Conservation (phyloP, 2,113 vertebrate genomes). For the Cathartes aura region DNA sequence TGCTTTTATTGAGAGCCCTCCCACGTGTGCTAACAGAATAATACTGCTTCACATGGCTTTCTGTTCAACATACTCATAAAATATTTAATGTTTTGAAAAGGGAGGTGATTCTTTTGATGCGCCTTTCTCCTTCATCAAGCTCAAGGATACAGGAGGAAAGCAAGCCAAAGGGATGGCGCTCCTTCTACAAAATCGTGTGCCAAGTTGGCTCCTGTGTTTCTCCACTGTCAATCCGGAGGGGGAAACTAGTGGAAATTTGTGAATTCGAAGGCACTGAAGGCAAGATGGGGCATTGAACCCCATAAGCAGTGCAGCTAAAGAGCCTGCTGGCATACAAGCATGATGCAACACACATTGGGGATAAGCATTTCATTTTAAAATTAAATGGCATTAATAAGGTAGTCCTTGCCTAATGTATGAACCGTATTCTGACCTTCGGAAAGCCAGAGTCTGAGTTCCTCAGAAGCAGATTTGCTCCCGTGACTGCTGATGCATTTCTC, state of each 20-base stretch:
- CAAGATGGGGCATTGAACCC: neutral
- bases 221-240: neutral
- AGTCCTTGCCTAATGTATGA: neutral
- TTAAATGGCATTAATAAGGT: neutral
- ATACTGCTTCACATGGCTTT: neutral
- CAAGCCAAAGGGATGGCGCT: neutral
- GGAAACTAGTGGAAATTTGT: neutral
- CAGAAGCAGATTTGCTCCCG: neutral
- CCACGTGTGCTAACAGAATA: neutral
- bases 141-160: neutral
- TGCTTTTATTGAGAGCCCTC: neutral
- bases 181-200: neutral
- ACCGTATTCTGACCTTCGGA: neutral
- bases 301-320: neutral
- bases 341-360: neutral
- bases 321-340: neutral
- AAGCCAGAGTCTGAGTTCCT: neutral
- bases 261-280: neutral
- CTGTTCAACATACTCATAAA: neutral
- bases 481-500: neutral
- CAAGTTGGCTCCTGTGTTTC: fast-evolving
- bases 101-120: neutral
- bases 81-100: neutral
- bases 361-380: neutral
- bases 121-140: neutral